phyloP scores from a whole-genome alignment of 2,113 vertebrate genomes.

The Romanogobio albipinnatus region DNA sequence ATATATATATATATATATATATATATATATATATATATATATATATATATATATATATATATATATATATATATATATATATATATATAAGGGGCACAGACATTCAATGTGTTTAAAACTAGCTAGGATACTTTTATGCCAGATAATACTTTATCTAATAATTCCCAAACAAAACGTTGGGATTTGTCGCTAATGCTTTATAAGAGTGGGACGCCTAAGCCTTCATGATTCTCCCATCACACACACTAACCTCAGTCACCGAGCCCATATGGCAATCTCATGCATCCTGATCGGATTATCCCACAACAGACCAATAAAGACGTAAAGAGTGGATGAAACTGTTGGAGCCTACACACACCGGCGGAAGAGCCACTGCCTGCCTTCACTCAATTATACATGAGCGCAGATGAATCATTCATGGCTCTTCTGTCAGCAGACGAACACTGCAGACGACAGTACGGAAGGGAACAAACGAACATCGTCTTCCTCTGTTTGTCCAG shows the following conservation, averaged over 20 bases:
- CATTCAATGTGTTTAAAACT: background rate
- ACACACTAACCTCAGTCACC: background rate
- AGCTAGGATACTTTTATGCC: background rate
- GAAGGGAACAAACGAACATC: conserved; percentile 26
- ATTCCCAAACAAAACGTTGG: background rate
- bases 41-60: background rate
- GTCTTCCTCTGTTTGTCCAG: conserved; percentile 36
- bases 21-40: background rate
- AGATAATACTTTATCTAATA: background rate
- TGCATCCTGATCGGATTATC: conserved; percentile 65
- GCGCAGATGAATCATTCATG: conserved; percentile 56
- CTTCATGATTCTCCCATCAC: background rate
- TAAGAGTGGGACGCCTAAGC: background rate
- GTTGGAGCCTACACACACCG: conserved; percentile 34
- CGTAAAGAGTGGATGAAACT: conserved; percentile 71
- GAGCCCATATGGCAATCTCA: conserved; percentile 13
- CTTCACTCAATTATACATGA: conserved; percentile 48
- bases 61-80: background rate
- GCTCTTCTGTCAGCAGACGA: conserved; percentile 49
- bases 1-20: too few species aligned
- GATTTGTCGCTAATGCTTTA: background rate
- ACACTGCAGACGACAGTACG: conserved; percentile 12
- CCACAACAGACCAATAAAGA: conserved; percentile 72
- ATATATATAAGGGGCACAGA: background rate
- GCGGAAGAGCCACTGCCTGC: conserved; percentile 5